A percentile compares a stretch with the other conserved stretches of the same genome.
phyloP scores from a whole-genome alignment of 2,797 vertebrate genomes.

The Danio tinwini region DNA sequence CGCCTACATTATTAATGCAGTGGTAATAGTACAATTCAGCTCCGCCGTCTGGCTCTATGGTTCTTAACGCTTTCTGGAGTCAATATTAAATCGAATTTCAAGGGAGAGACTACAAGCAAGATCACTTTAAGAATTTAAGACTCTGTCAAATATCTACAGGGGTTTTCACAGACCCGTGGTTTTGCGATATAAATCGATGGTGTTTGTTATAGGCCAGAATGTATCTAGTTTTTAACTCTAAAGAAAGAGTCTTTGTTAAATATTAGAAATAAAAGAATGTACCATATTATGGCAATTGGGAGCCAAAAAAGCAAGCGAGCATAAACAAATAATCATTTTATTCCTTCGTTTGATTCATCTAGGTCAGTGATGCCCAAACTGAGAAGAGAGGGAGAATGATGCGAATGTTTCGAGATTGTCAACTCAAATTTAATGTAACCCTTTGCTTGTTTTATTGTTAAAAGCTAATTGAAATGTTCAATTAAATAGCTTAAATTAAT shows the following conservation, averaged over 20 bases:
- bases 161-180: not conserved
- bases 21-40: constrained; percentile 40
- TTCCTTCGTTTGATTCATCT: not conserved
- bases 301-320: not conserved
- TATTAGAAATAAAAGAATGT: not conserved
- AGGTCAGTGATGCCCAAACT: too few species aligned
- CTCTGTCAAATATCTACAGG: constrained; percentile 10
- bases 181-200: constrained; percentile 12
- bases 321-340: not conserved
- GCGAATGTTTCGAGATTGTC: too few species aligned
- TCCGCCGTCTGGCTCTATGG: constrained; percentile 28
- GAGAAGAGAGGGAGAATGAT: too few species aligned
- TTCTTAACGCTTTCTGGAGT: constrained; percentile 18
- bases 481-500: too few species aligned
- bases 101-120: constrained; percentile 22
- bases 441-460: too few species aligned
- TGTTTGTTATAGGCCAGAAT: not conserved
- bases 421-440: too few species aligned
- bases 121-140: constrained; percentile 37
- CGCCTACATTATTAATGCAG: constrained; percentile 57
- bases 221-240: not conserved
- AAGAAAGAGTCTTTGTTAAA: not conserved
- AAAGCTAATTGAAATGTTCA: too few species aligned
- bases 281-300: not conserved
- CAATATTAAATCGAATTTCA: constrained; percentile 47